These are phyloP conservation scores for Heteropelma amictum DNA, from an alignment of 2,888 invertebrate genomes.

Conservation along the genomic window DNA sequence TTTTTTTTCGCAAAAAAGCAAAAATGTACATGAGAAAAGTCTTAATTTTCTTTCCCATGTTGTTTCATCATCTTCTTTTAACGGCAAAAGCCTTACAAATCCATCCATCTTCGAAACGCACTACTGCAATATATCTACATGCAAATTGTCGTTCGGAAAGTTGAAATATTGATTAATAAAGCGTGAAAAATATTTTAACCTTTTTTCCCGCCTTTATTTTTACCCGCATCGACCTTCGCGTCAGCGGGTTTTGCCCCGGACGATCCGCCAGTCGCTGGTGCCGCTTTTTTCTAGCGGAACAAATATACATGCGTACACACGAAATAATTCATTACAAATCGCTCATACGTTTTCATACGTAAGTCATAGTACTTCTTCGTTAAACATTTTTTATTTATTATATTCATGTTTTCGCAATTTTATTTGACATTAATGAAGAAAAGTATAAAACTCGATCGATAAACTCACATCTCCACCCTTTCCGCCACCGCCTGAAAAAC, in stretches of 20 bases:
- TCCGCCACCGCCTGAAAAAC: conserved; percentile 61
- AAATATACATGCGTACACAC: not conserved
- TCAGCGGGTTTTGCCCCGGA: conserved; percentile 56
- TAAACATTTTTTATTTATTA: not conserved
- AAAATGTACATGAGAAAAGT: not conserved
- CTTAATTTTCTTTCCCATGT: not conserved
- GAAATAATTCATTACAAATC: not conserved
- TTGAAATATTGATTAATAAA: not conserved
- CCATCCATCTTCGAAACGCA: conserved; percentile 60
- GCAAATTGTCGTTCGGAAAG: not conserved
- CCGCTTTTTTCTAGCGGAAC: conserved; percentile 59
- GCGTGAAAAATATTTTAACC: conserved; percentile 39
- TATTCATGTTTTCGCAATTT: not conserved
- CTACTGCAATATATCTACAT: conserved; percentile 50
- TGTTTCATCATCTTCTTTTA: conserved; percentile 48
- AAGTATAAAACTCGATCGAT: conserved; percentile 17
- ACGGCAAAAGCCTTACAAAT: conserved; percentile 53
- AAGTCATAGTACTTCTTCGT: no score
- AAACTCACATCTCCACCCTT: conserved; percentile 64
- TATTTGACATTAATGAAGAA: no score
- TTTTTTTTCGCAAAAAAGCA: not conserved
- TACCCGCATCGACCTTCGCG: conserved; percentile 56
- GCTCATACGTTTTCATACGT: not conserved
- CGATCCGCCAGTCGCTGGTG: conserved; percentile 36
- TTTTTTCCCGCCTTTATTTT: conserved; percentile 64